Conservation (phyloP, 2,888 invertebrate species). For the Magallana nippona region DNA sequence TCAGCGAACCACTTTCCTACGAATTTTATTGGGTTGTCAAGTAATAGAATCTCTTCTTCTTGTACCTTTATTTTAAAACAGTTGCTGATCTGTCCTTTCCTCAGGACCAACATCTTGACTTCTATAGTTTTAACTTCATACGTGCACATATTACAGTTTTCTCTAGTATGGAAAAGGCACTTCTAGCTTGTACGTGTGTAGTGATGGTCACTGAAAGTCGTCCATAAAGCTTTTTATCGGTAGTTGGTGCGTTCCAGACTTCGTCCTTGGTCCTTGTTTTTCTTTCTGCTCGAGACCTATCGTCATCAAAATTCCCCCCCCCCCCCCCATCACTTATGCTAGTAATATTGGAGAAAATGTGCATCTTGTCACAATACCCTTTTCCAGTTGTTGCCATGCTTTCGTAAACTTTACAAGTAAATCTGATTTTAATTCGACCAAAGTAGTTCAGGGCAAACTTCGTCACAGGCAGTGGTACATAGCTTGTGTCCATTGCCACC, state of each 20-base stretch:
- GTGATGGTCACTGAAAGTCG: not conserved
- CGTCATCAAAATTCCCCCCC: no score
- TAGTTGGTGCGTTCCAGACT: not conserved
- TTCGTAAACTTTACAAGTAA: not conserved
- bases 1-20: no score
- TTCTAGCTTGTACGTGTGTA: not conserved
- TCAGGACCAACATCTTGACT: not conserved
- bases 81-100: not conserved
- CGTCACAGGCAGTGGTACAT: constrained; percentile 1
- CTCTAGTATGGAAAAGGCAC: not conserved
- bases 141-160: not conserved
- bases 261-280: not conserved
- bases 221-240: not conserved
- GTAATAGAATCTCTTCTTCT: not conserved
- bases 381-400: not conserved
- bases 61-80: not conserved
- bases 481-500: not conserved
- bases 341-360: not conserved
- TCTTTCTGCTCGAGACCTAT: not conserved
- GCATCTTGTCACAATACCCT: not conserved
- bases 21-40: no score
- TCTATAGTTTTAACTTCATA: not conserved
- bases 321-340: no score
- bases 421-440: not conserved
- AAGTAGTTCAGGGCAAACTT: not conserved